A percentile compares a stretch with the other conserved stretches of the same genome.
Evolutionary conservation across 2,113 vertebrate genomes (phyloP).

Genomic region (Probosciger aterrimus): DNA sequence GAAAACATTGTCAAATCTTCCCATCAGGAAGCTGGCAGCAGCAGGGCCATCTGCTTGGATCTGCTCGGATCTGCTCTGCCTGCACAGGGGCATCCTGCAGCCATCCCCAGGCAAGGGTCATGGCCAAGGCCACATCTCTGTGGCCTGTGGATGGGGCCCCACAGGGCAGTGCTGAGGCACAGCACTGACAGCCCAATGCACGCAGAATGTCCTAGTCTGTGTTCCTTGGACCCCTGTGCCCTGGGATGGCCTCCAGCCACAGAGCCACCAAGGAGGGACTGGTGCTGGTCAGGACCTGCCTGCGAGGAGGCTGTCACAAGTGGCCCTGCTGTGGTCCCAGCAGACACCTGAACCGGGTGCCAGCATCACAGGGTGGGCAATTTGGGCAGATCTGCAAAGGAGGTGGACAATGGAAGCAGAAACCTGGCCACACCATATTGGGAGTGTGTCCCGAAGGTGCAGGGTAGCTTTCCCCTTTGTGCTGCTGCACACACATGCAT

Average conservation of each 20-base stretch:
- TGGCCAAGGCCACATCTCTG: rapidly evolving
- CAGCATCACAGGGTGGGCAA: rapidly evolving
- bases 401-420: not conserved
- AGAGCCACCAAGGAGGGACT: rapidly evolving
- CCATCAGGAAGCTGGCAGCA: not conserved
- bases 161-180: not conserved
- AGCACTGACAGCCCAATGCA: rapidly evolving
- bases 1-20: not conserved
- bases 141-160: not conserved
- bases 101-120: too few relatives aligned
- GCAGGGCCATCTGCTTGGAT: not conserved
- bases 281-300: not conserved
- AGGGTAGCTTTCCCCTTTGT: too few relatives aligned
- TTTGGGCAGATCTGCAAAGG: not conserved
- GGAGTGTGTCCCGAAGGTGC: rapidly evolving
- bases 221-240: rapidly evolving
- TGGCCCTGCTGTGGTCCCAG: not conserved
- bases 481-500: too few relatives aligned
- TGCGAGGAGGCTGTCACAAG: not conserved
- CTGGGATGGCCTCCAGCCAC: not conserved
- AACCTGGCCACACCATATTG: rapidly evolving
- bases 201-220: rapidly evolving
- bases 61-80: not conserved
- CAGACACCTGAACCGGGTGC: rapidly evolving
- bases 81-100: not conserved